Conservation (phyloP, 53 echinoderm and acorn worm genomes). For the Actinopyga echinites region DNA sequence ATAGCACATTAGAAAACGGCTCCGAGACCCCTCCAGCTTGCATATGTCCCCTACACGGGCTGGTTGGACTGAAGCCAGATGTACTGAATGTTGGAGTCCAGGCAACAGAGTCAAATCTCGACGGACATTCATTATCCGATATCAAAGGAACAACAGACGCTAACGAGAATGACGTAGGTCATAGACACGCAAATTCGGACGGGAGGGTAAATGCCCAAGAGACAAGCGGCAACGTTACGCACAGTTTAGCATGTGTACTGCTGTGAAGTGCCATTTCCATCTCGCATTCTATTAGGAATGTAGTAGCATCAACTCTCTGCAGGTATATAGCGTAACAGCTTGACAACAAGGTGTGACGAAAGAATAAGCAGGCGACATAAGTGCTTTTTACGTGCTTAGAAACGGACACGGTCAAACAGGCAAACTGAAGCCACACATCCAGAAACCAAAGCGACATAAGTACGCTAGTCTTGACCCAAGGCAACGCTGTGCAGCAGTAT, state of each 20-base stretch:
- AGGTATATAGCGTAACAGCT: no score
- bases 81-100: background rate
- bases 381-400: no score
- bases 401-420: no score
- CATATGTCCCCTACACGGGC: background rate
- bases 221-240: background rate
- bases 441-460: no score
- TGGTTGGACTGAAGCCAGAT: background rate
- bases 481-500: no score
- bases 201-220: background rate
- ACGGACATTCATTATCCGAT: conserved; percentile 7
- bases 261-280: background rate
- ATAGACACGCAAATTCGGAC: no score
- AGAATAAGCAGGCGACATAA: no score
- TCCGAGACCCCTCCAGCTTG: background rate
- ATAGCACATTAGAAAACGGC: background rate
- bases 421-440: no score
- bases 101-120: background rate
- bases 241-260: conserved; percentile 15
- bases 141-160: conserved; percentile 2
- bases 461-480: no score
- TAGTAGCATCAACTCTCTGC: no score
- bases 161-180: background rate
- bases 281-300: no score
- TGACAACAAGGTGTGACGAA: no score